phyloP scores from a whole-genome alignment of 2,113 vertebrate genomes.

The Vicugna pacos region DNA sequence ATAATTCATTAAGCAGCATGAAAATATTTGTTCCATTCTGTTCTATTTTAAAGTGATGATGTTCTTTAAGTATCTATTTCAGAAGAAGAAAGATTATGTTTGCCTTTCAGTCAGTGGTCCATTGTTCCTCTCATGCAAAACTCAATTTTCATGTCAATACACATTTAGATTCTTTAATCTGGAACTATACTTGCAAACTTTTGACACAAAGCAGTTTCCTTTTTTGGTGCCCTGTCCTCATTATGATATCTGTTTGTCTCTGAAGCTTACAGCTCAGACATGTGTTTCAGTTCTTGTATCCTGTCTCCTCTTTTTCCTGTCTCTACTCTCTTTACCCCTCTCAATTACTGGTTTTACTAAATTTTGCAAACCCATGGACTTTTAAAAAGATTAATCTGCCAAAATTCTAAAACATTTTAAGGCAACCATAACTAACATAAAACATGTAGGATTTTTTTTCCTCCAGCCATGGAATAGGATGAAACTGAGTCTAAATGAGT shows the following conservation, averaged over 20 bases:
- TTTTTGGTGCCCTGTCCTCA: neutral
- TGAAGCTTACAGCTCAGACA: neutral
- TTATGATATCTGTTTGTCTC: constrained; percentile 25
- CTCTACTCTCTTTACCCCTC: neutral
- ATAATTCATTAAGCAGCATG: constrained; percentile 42
- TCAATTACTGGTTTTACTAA: constrained; percentile 14
- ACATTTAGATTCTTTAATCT: constrained; percentile 42
- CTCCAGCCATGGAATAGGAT: neutral
- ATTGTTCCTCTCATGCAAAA: neutral
- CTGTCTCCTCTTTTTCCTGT: constrained; percentile 38
- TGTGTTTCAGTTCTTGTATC: constrained; percentile 27
- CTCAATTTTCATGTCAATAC: constrained; percentile 39
- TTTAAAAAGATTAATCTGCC: constrained; percentile 59
- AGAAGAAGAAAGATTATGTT: constrained; percentile 22
- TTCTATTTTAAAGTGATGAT: constrained; percentile 29
- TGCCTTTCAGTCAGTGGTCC: constrained; percentile 3
- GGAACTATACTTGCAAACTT: constrained; percentile 40
- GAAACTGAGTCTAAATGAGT: neutral
- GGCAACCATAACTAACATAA: constrained; percentile 74
- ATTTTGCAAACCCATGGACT: constrained; percentile 48
- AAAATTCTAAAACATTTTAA: constrained; percentile 67
- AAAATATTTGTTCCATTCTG: constrained; percentile 46
- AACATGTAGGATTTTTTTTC: constrained; percentile 16
- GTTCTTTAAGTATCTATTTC: constrained; percentile 42
- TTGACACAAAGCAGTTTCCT: neutral